Base-by-base conservation (phyloP, 1,140 invertebrate species). In the Drosophila bipectinata region DNA sequence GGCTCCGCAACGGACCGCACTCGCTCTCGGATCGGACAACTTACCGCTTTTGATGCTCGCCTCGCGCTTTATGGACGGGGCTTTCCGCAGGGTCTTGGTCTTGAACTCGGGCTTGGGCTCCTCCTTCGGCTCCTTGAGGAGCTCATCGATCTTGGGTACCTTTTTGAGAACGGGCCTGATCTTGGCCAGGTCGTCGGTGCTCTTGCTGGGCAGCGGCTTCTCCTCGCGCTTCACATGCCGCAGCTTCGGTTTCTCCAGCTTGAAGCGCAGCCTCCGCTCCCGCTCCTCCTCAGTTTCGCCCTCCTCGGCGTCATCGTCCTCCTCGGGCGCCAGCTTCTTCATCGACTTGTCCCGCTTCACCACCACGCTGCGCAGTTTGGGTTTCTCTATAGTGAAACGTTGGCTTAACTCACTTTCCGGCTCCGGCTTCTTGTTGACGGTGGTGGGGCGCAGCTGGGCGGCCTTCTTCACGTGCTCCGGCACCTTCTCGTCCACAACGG, bases 61-160 rank as follows among this genome's bases (percentile, higher is more conserved):
- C 62, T 91, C 89, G 49, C 88, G 88, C 45, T 91, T 91, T 18
- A 91, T 87, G 48, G 90, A 88, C 41, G 85, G 82, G 52, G 90
- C 77, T 85, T 91, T 91, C 53, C 90, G 78, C 60, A 91, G 81
- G 66, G 82, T 87, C 63, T 91, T 91, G 67, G 90, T 91, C 72
- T 90, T 91, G 53, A 91, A 91, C 63, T 91, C 90, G 34, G 90
- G 90, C 68, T 91, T 91, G 52, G 90, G 83, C 72, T 91, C 90
- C 66, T 91, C 90, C 84, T 91, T 91, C 24, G 90, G 79, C 72
- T 91, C 90, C 79, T 91, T 91, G 45, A 91, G 74, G 53, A 91
- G 76, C 74, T 91, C 90, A 71, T 91, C 90, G 49, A 91, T 53
- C 56, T 90, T 90, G 54, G 88, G 78, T 61, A 91, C 90, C 74